Conservation (phyloP, 2,113 vertebrate species). For the Cyanoramphus novaezelandiae region DNA sequence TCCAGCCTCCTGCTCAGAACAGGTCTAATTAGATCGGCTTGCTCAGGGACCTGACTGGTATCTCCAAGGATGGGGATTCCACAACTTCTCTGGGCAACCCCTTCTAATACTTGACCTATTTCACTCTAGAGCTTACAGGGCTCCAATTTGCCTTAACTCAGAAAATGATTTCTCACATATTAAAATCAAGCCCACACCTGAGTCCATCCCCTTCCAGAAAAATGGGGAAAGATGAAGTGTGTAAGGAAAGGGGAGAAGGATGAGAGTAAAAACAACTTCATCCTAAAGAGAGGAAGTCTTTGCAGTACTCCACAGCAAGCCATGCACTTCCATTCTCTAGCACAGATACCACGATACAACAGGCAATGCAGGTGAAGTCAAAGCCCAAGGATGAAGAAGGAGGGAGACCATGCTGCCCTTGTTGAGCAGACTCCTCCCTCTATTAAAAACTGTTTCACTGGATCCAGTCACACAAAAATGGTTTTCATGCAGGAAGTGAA, state of each 20-base stretch:
- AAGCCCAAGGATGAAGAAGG: background rate
- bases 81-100: background rate
- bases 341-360: accelerated
- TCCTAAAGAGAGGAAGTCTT: background rate
- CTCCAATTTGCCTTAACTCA: background rate
- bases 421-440: background rate
- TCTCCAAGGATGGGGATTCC: background rate
- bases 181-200: background rate
- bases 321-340: background rate
- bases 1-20: background rate
- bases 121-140: background rate
- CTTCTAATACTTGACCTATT: background rate
- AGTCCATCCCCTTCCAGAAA: background rate
- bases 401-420: background rate
- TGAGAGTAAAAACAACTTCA: background rate
- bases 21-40: background rate
- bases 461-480: background rate
- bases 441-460: background rate
- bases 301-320: background rate
- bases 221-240: background rate
- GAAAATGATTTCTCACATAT: background rate
- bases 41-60: background rate
- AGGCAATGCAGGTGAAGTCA: background rate
- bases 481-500: conserved; percentile 59
- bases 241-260: background rate